These are phyloP conservation scores for Acanthopagrus latus DNA, from an alignment of 2,797 vertebrate genomes.

Conservation along the genomic window DNA sequence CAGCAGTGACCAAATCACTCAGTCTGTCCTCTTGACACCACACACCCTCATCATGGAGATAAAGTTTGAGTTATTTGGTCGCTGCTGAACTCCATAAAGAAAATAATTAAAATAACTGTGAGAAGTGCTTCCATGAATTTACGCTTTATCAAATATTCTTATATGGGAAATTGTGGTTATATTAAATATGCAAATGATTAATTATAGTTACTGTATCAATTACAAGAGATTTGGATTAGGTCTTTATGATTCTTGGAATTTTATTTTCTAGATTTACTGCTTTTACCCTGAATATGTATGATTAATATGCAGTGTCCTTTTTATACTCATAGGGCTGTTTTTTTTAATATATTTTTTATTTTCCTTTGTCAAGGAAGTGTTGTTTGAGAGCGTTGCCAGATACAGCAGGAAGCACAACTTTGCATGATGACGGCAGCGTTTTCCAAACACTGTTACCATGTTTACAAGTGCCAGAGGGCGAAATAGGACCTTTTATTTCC, in stretches of 20 bases:
- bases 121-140: not conserved
- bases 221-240: not conserved
- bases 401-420: slow-evolving; percentile 67
- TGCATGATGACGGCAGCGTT: slow-evolving; percentile 70
- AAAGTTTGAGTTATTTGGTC: not conserved
- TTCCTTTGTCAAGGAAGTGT: slow-evolving; percentile 19
- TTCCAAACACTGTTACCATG: slow-evolving; percentile 77
- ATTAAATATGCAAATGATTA: slow-evolving; percentile 11
- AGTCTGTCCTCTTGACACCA: too few relatives aligned
- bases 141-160: slow-evolving; percentile 7
- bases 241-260: not conserved
- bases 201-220: not conserved
- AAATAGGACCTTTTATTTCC: slow-evolving; percentile 85
- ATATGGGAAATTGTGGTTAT: not conserved
- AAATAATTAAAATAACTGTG: not conserved
- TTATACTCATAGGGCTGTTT: not conserved
- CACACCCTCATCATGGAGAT: not conserved
- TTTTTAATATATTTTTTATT: not conserved
- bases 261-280: not conserved
- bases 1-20: too few relatives aligned
- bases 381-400: slow-evolving; percentile 23
- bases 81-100: not conserved
- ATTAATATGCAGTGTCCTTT: not conserved
- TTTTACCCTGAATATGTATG: not conserved
- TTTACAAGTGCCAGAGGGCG: slow-evolving; percentile 84